phyloP scores from a whole-genome alignment of 2,797 vertebrate species.

The Protosalanx chinensis region DNA sequence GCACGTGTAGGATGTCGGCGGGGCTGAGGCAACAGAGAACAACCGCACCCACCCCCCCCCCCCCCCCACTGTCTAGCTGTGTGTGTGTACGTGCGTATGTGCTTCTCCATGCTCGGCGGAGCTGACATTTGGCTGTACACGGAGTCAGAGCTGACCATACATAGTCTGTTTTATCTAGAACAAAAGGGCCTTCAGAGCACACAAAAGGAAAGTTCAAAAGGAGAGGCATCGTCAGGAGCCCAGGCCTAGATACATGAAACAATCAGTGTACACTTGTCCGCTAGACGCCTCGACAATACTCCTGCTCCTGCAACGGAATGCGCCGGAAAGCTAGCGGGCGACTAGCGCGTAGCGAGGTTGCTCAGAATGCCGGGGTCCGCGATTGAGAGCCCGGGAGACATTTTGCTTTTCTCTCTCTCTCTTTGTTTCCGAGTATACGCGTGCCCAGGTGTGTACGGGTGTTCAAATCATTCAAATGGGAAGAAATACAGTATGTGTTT shows the following conservation, averaged over 20 bases:
- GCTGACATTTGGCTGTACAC: slow-evolving; percentile 64
- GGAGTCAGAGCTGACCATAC: slow-evolving; percentile 68
- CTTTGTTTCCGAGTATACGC: not conserved
- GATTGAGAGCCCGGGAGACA: slow-evolving; percentile 19
- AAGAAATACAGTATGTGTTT: not conserved
- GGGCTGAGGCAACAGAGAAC: slow-evolving; percentile 43
- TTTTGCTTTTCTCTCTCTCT: no score
- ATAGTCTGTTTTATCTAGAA: slow-evolving; percentile 83
- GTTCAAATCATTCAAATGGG: not conserved
- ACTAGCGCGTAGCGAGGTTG: no score
- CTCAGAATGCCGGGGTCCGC: slow-evolving; percentile 15
- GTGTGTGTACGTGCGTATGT: slow-evolving; percentile 26
- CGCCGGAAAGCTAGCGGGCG: not conserved
- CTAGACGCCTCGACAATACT: slow-evolving; percentile 45
- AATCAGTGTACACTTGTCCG: slow-evolving; percentile 75
- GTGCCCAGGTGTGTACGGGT: not conserved
- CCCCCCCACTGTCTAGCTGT: not conserved
- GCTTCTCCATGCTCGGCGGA: slow-evolving; percentile 35
- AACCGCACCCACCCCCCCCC: slow-evolving; percentile 12
- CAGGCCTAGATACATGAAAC: slow-evolving; percentile 72
- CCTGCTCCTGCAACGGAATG: slow-evolving; percentile 24
- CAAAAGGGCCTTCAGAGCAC: slow-evolving; percentile 76
- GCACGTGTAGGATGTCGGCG: slow-evolving; percentile 50
- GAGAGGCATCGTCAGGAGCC: slow-evolving; percentile 59
- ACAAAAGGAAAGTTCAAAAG: slow-evolving; percentile 76